Evolutionary conservation across 2,113 vertebrate species (phyloP).

Genomic region (Odontophorus gujanensis): DNA sequence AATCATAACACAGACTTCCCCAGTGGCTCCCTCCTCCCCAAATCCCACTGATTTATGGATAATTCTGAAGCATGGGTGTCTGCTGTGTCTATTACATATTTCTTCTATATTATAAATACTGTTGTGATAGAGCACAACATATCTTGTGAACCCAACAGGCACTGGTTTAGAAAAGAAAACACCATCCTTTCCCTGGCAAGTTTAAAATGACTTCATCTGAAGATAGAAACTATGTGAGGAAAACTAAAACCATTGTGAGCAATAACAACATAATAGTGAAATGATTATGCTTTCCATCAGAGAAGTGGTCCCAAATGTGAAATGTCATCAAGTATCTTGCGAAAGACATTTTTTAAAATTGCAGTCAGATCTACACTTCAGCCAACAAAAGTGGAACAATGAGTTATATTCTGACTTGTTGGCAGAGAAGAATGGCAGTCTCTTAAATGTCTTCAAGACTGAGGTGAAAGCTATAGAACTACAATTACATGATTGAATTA

Average conservation of each 20-base stretch:
- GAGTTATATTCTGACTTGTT: background rate
- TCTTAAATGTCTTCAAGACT: background rate
- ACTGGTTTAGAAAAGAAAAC: background rate
- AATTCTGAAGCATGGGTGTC: background rate
- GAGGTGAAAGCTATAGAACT: background rate
- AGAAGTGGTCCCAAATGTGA: slow-evolving; percentile 23
- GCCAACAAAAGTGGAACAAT: background rate
- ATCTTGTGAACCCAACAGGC: background rate
- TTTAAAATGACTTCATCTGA: slow-evolving; percentile 9
- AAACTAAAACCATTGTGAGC: background rate
- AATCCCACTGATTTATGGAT: background rate
- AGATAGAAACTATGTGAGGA: background rate
- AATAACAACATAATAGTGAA: slow-evolving; percentile 27
- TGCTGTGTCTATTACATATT: background rate
- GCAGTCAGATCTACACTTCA: background rate
- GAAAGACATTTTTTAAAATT: slow-evolving; percentile 25
- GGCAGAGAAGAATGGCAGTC: background rate
- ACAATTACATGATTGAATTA: slow-evolving; percentile 30
- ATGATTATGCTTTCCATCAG: slow-evolving; percentile 38
- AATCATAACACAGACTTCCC: slow-evolving; percentile 16
- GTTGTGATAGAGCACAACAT: background rate
- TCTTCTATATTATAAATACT: slow-evolving; percentile 12
- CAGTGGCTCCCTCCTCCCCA: background rate
- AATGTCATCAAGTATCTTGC: slow-evolving; percentile 12
- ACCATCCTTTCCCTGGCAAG: background rate